Evolutionary conservation across 2,888 invertebrate genomes (phyloP), one percentile per base, ranked within the genome.

Genomic region (Megalurothrips usitatus): DNA sequence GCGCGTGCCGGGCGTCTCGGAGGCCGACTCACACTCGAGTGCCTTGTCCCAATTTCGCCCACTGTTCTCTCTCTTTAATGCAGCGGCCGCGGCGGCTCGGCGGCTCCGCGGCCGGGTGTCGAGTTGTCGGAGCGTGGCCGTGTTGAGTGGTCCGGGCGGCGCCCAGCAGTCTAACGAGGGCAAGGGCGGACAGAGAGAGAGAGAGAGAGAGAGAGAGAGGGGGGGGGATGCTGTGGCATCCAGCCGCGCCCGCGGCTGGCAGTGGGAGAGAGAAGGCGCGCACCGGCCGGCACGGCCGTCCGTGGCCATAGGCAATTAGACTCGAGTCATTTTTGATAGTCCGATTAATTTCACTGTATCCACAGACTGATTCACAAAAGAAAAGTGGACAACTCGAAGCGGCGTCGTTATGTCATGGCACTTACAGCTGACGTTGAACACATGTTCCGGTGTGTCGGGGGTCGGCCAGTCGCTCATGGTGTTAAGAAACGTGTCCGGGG

Each of bases 381-480:
- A n/a, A n/a, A n/a, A n/a, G n/a, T n/a, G n/a, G 3, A 43, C 34
- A 43, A 43, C 34, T 2, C 2, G 34, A 43, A 2, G 6, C 34
- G 34, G 6, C 34, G 34, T n/a, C n/a, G n/a, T n/a, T n/a, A n/a
- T n/a, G n/a, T n/a, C n/a, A n/a, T 2, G 52, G 19, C 23, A 75
- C 68, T 75, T 12, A 75, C 68, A 26, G 26, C 26, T 58, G 58
- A 58, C 58, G 14, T 19, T 75, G 68, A 75, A 75, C 68, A 75
- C 68, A 75, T 23, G 68, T 75, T 75, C 68, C 68, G 68, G 68
- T 23, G 26, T 23, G 12, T 75, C 68, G 68, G 68, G 68, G 23
- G 26, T 75, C 68, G 68, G 68, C 68, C 68, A 75, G 11, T 75
- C 68, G 68, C 68, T 75, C 68, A 75, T 75, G 68, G 68, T 75